Conservation (phyloP, 1,140 invertebrate genomes). For the Diprion similis region DNA sequence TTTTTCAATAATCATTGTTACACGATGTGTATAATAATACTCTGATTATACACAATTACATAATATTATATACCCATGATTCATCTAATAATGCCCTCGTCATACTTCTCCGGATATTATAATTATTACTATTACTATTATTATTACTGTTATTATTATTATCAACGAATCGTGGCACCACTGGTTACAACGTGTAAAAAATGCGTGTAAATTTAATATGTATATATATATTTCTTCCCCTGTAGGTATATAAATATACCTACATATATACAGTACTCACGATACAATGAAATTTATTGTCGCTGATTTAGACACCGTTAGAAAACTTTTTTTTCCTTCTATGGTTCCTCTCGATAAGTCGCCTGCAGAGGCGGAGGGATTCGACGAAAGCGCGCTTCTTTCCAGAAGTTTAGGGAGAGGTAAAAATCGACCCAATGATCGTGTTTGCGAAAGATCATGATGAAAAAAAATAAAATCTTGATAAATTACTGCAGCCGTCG, state of each 20-base stretch:
- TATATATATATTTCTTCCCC: background rate
- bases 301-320: background rate
- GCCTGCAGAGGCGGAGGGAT: background rate
- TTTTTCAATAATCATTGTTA: slow-evolving; percentile 22
- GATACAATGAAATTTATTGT: background rate
- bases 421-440: background rate
- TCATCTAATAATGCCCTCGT: background rate
- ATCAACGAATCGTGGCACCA: background rate
- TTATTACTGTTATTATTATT: background rate
- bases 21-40: slow-evolving; percentile 13
- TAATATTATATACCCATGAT: too few relatives aligned
- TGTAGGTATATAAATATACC: background rate
- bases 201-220: too few relatives aligned
- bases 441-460: background rate
- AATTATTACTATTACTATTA: too few relatives aligned
- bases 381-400: background rate
- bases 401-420: background rate
- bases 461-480: background rate
- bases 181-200: too few relatives aligned
- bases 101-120: too few relatives aligned
- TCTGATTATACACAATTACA: slow-evolving; percentile 1
- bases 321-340: background rate
- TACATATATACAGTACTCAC: background rate
- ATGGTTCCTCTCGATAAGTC: background rate
- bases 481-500: background rate